phyloP scores from a whole-genome alignment of 2,797 vertebrate genomes.

The Spinibarbus caldwelli region DNA sequence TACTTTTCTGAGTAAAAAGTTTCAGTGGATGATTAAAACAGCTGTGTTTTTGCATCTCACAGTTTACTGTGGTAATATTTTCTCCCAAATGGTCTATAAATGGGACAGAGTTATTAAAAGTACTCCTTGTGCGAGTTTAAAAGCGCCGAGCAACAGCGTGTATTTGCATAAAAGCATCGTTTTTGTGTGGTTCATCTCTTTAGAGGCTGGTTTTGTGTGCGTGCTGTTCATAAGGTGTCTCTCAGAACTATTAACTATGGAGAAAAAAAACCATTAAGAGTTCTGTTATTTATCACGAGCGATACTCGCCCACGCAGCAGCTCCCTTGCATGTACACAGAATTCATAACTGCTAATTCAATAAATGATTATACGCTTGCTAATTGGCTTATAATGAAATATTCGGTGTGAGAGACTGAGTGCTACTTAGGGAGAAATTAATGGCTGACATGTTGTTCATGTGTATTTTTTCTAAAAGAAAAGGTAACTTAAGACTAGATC shows the following conservation, averaged over 20 bases:
- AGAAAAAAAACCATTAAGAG: conserved; percentile 32
- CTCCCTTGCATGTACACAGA: conserved; percentile 14
- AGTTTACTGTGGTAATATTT: neutral
- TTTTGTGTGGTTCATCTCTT: conserved; percentile 13
- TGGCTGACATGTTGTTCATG: neutral
- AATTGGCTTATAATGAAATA: conserved; percentile 39
- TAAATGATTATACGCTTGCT: conserved; percentile 28
- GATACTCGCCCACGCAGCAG: conserved; percentile 2
- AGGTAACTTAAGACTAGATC: neutral
- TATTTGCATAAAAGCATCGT: conserved; percentile 38
- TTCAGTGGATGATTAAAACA: neutral
- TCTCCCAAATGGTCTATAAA: conserved; percentile 13
- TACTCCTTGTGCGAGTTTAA: neutral
- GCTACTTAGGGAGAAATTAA: conserved; percentile 2
- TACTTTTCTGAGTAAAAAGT: neutral
- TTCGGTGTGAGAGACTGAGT: conserved; percentile 20
- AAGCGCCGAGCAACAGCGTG: neutral
- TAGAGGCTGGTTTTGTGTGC: conserved; percentile 15
- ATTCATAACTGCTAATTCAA: conserved; percentile 16
- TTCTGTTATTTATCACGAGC: conserved; percentile 3
- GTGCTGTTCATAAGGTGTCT: conserved; percentile 39
- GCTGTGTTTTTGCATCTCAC: neutral
- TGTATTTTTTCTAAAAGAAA: conserved; percentile 10
- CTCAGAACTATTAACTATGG: conserved; percentile 27
- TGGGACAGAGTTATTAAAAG: conserved; percentile 7